Conservation (phyloP, 35 echinoderm and acorn worm species). For the Amphiura filiformis region DNA sequence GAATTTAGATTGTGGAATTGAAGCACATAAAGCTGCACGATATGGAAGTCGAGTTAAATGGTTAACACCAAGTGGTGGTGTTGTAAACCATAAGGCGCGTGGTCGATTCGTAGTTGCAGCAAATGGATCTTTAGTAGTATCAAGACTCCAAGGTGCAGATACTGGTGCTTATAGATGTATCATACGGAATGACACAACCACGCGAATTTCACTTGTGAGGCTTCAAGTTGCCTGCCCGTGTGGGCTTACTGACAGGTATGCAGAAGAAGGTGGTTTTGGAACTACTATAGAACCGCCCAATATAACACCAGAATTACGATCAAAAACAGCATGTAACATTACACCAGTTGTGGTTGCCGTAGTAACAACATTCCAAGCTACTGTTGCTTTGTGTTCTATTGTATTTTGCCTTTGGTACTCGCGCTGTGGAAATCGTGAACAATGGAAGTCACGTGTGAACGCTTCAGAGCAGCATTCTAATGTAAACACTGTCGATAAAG, state of each 20-base stretch:
- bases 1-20: constrained; percentile 6
- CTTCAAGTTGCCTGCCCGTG: constrained; percentile 22
- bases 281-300: not conserved
- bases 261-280: not conserved
- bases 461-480: constrained; percentile 6
- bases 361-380: constrained; percentile 32
- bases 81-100: not conserved
- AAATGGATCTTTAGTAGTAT: constrained; percentile 15
- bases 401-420: constrained; percentile 27
- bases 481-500: not conserved
- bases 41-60: constrained; percentile 2
- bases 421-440: constrained; percentile 11
- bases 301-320: not conserved
- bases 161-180: constrained; percentile 21
- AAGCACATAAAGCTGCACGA: not conserved
- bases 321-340: not conserved
- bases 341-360: constrained; percentile 31
- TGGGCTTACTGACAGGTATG: not conserved
- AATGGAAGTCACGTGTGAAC: constrained; percentile 8
- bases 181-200: not conserved
- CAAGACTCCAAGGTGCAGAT: not conserved
- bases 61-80: constrained; percentile 4
- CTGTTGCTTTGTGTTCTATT: constrained; percentile 14
- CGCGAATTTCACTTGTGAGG: constrained; percentile 6
- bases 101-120: not conserved